These are phyloP conservation scores for Calephelis perditalis DNA, from an alignment of 2,888 invertebrate species.

Conservation along the genomic window DNA sequence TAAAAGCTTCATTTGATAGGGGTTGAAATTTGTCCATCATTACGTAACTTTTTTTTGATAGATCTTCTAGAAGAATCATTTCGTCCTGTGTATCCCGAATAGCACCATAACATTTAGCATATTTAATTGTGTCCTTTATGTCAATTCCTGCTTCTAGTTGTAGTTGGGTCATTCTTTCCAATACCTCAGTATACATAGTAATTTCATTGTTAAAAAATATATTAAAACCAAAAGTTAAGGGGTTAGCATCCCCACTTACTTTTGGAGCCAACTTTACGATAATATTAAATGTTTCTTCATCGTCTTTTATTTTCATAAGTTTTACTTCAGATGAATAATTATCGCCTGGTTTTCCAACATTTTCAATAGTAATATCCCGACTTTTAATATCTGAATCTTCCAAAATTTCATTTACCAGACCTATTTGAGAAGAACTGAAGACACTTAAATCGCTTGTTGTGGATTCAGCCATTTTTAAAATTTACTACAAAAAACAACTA, in stretches of 20 bases:
- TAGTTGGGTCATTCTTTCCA: constrained; percentile 3
- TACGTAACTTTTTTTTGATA: constrained; percentile 6
- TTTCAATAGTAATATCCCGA: neutral
- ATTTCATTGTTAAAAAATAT: constrained; percentile 7
- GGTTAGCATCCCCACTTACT: neutral
- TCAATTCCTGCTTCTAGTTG: constrained; percentile 8
- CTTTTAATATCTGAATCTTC: neutral
- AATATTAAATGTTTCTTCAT: neutral
- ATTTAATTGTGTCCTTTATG: constrained; percentile 1
- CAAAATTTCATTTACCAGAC: neutral
- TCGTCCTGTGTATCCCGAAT: constrained; percentile 1
- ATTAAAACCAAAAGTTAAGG: neutral
- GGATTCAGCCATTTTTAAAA: neutral
- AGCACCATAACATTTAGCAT: constrained; percentile 11
- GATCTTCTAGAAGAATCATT: constrained; percentile 18
- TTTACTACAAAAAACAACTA: no score
- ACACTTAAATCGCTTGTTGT: neutral
- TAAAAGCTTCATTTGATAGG: constrained; percentile 1
- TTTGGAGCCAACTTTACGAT: constrained; percentile 1
- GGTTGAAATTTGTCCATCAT: constrained; percentile 14
- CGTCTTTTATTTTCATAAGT: neutral
- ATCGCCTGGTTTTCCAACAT: neutral
- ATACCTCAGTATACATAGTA: constrained; percentile 6
- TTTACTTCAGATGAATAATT: neutral
- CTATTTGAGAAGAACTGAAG: neutral